Base-by-base conservation (phyloP, 2,888 invertebrate genomes). In the Thera britannica region DNA sequence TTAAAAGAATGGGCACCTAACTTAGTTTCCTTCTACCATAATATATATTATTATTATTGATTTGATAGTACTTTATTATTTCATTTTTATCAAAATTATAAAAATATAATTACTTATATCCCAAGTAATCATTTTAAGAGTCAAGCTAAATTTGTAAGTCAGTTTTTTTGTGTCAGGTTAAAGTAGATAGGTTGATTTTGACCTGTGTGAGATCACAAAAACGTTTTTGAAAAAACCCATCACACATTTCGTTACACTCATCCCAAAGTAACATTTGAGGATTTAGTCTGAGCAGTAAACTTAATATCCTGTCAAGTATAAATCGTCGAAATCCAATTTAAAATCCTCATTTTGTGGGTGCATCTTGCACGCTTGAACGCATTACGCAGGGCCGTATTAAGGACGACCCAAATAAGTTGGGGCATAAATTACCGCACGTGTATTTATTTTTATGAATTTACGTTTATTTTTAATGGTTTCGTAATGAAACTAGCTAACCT, bases 251-350 rank as follows among this genome's bases (percentile, higher is more conserved):
- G 65, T 65, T 69, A 65, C 58, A 59, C 56, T 65, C 65, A 59
- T 46, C 48, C 48, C 34, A 52, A 57, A 66, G 46, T 66, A 57
- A 66, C 52, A 57, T 66, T 61, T 46, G 52, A 58, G 52, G 62
- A 66, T 59, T 63, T 54, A 57, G 60, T 56, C 62, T 58, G 58
- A 3, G 41, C 38, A 9, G 44, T 69, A 23, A 69, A 69, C 58
- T 68, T 67, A 67, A 70, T 66, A 68, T 46, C 65, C 67, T 68
- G 66, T 67, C 65, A 62, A 56, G 67, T 75, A 82, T 83, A 83
- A 83, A 81, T 84, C 78, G 77, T 82, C 78, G 62, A 76, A 75
- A 83, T 82, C 84, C 79, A 86, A 86, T 88, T 85, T 83, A 74
- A 80, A 81, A 83, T 80, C 79, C 79, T 80, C 84, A 85, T 86